Evolutionary conservation across 2,797 vertebrate species (phyloP).

Genomic region (Malacoctenus gilli): DNA sequence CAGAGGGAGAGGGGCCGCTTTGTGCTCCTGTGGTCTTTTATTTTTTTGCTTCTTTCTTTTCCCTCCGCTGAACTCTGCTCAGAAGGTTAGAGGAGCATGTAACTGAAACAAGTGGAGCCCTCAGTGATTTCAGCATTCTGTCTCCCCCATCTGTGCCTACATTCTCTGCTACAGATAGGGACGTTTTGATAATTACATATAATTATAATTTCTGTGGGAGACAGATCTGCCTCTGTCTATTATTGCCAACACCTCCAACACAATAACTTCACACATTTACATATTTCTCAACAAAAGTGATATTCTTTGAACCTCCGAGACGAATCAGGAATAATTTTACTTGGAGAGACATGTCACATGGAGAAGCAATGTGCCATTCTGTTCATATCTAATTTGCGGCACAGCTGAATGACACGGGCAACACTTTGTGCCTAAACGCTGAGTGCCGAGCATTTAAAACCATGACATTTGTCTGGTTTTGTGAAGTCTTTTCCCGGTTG

Average conservation of each 20-base stretch:
- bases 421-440: constrained; percentile 56
- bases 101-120: constrained; percentile 75
- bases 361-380: constrained; percentile 59
- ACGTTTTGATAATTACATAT: constrained; percentile 80
- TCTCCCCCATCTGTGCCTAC: constrained; percentile 76
- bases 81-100: constrained; percentile 75
- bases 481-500: constrained; percentile 36
- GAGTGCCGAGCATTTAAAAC: constrained; percentile 50
- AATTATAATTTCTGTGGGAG: constrained; percentile 83
- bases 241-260: constrained; percentile 80
- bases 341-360: constrained; percentile 64
- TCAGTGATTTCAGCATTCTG: constrained; percentile 70
- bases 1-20: constrained; percentile 50
- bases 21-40: constrained; percentile 27
- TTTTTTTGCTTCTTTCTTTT: constrained; percentile 6
- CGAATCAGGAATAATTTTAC: constrained; percentile 70
- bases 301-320: constrained; percentile 75
- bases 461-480: constrained; percentile 41
- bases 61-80: constrained; percentile 56
- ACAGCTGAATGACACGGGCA: constrained; percentile 54
- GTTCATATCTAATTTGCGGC: constrained; percentile 59
- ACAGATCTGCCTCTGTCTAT: constrained; percentile 80
- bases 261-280: constrained; percentile 79
- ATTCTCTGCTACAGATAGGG: constrained; percentile 77
- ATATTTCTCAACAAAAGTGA: constrained; percentile 80